A percentile compares a stretch with the other conserved stretches of the same genome.
Evolutionary conservation across 2,888 invertebrate genomes (phyloP).

Genomic region (Cephus sareptanus): DNA sequence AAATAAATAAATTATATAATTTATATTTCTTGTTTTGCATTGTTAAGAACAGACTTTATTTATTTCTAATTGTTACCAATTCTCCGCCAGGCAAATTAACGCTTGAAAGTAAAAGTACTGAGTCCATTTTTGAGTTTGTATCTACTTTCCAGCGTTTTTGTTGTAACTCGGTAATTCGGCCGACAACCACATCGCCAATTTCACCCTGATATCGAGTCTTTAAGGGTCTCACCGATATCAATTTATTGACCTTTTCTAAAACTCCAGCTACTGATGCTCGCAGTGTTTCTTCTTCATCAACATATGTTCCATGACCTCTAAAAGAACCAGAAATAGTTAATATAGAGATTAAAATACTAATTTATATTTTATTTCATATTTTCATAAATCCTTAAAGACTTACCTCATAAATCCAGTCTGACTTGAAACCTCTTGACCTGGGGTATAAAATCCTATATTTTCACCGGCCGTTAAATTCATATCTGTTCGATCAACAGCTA

Average conservation of each 20-base stretch:
- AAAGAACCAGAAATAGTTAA: not conserved
- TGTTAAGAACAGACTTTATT: not conserved
- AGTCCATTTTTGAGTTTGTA: slow-evolving; percentile 90
- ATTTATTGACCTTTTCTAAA: slow-evolving; percentile 93
- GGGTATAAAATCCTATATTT: slow-evolving; percentile 78
- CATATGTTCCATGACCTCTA: slow-evolving; percentile 97
- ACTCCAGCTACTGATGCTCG: slow-evolving; percentile 95
- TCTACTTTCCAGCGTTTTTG: slow-evolving; percentile 96
- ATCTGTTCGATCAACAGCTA: slow-evolving; percentile 54
- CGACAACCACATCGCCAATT: slow-evolving; percentile 97
- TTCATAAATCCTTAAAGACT: not conserved
- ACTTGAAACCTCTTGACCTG: slow-evolving; percentile 87
- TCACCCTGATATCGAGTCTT: slow-evolving; percentile 93
- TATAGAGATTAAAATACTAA: slow-evolving; percentile 13
- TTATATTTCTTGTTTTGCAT: not conserved
- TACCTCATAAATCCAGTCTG: slow-evolving; percentile 88
- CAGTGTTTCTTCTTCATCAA: slow-evolving; percentile 81
- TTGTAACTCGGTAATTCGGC: slow-evolving; percentile 93
- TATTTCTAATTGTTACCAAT: slow-evolving; percentile 71
- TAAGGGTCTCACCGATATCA: slow-evolving; percentile 90
- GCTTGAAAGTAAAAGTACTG: slow-evolving; percentile 87
- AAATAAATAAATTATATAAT: slow-evolving; percentile 29
- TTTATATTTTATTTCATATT: not conserved
- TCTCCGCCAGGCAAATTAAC: slow-evolving; percentile 99
- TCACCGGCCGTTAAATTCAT: slow-evolving; percentile 63